A percentile compares a stretch with the other conserved stretches of the same genome.
phyloP scores from a whole-genome alignment of 2,113 vertebrate genomes.

The Psephotus haematonotus region DNA sequence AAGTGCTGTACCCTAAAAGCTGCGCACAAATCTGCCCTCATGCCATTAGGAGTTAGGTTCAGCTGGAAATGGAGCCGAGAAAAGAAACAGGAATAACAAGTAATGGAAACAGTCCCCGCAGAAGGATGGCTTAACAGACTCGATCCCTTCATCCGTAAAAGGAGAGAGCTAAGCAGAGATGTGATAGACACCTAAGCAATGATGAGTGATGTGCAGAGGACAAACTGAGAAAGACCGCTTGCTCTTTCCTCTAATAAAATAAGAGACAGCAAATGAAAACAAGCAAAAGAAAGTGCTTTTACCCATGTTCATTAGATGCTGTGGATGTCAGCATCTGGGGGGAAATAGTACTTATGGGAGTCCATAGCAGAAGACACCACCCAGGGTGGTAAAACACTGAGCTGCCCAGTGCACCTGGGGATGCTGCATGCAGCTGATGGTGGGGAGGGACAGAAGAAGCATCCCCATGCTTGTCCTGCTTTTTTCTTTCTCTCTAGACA shows the following conservation, averaged over 20 bases:
- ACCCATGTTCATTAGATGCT: not conserved
- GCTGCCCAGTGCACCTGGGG: not conserved
- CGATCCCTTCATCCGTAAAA: not conserved
- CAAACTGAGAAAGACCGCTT: not conserved
- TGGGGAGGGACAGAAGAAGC: not conserved
- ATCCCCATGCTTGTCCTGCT: not conserved
- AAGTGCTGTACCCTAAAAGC: not conserved
- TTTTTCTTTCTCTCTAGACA: not conserved
- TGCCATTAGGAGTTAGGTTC: not conserved
- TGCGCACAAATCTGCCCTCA: not conserved
- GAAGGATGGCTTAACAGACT: not conserved
- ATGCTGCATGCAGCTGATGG: not conserved
- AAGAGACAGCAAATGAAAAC: not conserved
- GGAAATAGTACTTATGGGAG: not conserved
- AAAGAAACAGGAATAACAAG: not conserved
- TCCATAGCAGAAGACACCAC: not conserved
- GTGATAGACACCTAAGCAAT: not conserved
- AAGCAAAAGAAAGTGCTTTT: not conserved
- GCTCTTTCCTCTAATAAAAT: slow-evolving; percentile 15
- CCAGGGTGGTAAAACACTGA: not conserved
- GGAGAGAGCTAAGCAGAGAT: not conserved
- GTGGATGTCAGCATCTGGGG: not conserved
- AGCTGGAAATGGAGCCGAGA: not conserved
- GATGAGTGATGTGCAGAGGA: not conserved
- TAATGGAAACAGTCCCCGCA: not conserved